These are phyloP conservation scores for Wiebesia pumilae DNA, from an alignment of 1,140 invertebrate genomes.

Conservation along the genomic window DNA sequence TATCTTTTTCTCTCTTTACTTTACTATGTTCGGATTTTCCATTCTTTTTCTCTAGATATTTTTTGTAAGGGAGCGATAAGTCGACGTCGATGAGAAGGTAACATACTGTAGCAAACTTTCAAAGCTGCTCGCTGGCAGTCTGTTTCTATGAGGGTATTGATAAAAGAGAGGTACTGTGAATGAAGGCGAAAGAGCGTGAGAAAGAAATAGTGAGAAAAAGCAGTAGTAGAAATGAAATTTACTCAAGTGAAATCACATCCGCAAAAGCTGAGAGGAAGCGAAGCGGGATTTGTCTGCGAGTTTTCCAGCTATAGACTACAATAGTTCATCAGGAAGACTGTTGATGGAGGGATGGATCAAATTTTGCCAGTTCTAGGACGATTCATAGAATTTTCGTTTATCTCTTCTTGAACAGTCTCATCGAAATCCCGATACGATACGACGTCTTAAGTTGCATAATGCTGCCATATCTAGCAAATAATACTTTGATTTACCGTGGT, in stretches of 20 bases:
- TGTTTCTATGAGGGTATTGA: conserved; percentile 23
- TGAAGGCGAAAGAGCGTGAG: background rate
- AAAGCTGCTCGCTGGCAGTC: conserved; percentile 16
- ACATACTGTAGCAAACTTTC: conserved; percentile 31
- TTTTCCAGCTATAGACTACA: conserved; percentile 45
- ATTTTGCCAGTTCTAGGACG: background rate
- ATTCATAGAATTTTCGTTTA: conserved; percentile 44
- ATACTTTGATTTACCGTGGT: background rate
- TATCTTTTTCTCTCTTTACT: background rate
- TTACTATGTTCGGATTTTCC: background rate
- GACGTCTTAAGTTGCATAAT: background rate
- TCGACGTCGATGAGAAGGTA: conserved; percentile 25
- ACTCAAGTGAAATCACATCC: conserved; percentile 58
- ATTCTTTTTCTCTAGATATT: background rate
- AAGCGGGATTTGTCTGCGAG: background rate
- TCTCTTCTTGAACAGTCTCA: background rate
- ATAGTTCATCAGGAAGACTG: conserved; percentile 53
- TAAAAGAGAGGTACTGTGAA: background rate
- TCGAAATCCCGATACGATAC: background rate
- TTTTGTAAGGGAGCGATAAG: conserved; percentile 28
- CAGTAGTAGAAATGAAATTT: conserved; percentile 62
- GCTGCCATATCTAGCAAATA: conserved; percentile 4
- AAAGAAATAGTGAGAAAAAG: background rate
- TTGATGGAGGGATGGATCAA: conserved; percentile 7
- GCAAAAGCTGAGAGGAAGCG: background rate